phyloP scores from a whole-genome alignment of 2,888 invertebrate species.

The Sericinus montela region DNA sequence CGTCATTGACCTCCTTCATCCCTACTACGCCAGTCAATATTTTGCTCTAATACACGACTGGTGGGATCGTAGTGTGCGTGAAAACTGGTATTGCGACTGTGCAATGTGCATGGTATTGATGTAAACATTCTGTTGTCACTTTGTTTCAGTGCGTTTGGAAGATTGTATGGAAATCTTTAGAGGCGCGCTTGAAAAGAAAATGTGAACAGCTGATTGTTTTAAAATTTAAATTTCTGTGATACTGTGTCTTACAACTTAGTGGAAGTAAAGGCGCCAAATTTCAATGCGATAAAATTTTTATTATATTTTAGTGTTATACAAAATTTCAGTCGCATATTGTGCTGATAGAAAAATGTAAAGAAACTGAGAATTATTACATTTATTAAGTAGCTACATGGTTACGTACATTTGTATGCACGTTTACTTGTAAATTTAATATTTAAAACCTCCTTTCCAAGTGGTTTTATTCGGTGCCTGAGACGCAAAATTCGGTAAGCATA shows the following conservation, averaged over 20 bases:
- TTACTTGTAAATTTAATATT: constrained; percentile 3
- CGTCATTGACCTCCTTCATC: constrained; percentile 59
- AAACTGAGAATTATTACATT: constrained; percentile 3
- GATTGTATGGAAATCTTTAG: constrained; percentile 48
- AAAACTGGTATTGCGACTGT: constrained; percentile 47
- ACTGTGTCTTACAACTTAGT: constrained; percentile 15
- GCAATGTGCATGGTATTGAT: constrained; percentile 64
- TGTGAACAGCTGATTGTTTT: constrained; percentile 60
- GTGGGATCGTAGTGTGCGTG: constrained; percentile 45
- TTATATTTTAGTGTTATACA: constrained; percentile 19
- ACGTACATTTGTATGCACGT: not conserved
- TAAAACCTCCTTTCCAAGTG: not conserved
- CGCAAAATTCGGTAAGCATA: constrained; percentile 7
- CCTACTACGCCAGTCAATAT: constrained; percentile 49
- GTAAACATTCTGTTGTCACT: constrained; percentile 71
- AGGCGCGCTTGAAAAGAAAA: constrained; percentile 45
- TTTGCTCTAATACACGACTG: constrained; percentile 33
- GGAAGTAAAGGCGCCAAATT: constrained; percentile 20
- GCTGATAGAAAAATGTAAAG: constrained; percentile 10
- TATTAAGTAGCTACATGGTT: constrained; percentile 1
- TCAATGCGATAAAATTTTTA: constrained; percentile 25
- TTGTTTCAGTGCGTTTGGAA: constrained; percentile 66
- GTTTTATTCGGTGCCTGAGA: not conserved
- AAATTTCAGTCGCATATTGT: constrained; percentile 1
- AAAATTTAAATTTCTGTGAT: constrained; percentile 20